phyloP scores from a whole-genome alignment of 2,797 vertebrate species.

The Sebastes kiyomatsui region DNA sequence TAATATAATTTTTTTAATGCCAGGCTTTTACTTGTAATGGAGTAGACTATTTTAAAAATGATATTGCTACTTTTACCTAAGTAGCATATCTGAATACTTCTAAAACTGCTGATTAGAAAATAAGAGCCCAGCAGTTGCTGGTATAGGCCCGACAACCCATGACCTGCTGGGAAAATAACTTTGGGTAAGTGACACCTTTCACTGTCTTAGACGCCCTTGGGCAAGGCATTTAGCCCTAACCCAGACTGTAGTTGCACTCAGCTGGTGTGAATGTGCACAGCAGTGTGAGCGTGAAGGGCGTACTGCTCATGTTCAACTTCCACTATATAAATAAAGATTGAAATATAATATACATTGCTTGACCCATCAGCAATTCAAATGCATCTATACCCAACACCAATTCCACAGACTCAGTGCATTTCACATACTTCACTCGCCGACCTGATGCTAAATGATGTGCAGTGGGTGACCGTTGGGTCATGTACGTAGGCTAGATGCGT shows the following conservation, averaged over 20 bases:
- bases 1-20: no score
- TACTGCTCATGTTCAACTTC: slow-evolving; percentile 1
- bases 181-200: not conserved
- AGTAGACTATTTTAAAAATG: not conserved
- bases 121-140: not conserved
- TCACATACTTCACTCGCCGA: not conserved
- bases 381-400: not conserved
- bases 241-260: not conserved
- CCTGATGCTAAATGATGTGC: slow-evolving; percentile 18
- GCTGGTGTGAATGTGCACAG: not conserved
- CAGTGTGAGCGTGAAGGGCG: not conserved
- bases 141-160: not conserved
- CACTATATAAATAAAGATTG: not conserved
- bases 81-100: not conserved
- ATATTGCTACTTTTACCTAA: not conserved
- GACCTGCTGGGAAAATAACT: slow-evolving; percentile 3
- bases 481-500: slow-evolving; percentile 26
- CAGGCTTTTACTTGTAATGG: not conserved
- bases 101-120: not conserved
- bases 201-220: not conserved
- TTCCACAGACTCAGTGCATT: not conserved
- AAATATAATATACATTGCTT: not conserved
- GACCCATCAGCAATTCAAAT: not conserved
- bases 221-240: slow-evolving; percentile 6
- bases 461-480: slow-evolving; percentile 31